A percentile compares a stretch with the other conserved stretches of the same genome.
Evolutionary conservation across 2,113 vertebrate species (phyloP).

Genomic region (Telmatochromis brachygnathus): DNA sequence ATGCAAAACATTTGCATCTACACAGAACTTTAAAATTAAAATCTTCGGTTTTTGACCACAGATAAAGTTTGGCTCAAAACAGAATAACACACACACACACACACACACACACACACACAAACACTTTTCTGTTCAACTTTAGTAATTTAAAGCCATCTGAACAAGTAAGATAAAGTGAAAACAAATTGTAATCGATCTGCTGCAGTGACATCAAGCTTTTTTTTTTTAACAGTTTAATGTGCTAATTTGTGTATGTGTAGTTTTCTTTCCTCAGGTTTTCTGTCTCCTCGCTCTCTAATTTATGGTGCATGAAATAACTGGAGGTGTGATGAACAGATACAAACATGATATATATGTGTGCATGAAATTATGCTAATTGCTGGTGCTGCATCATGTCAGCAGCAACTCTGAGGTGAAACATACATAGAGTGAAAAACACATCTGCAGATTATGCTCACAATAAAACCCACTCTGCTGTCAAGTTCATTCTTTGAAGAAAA

Average conservation of each 20-base stretch:
- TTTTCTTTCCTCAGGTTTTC: not conserved
- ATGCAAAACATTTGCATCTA: not conserved
- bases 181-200: not conserved
- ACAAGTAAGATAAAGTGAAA: not conserved
- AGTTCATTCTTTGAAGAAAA: not conserved
- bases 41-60: not conserved
- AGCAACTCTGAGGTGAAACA: not conserved
- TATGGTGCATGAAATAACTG: not conserved
- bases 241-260: not conserved
- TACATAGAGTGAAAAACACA: not conserved
- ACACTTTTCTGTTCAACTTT: not conserved
- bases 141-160: not conserved
- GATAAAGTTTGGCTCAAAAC: not conserved
- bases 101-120: not conserved
- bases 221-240: not conserved
- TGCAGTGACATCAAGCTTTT: not conserved
- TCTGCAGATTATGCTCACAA: not conserved
- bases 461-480: not conserved
- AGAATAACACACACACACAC: not conserved
- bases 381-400: not conserved
- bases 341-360: not conserved
- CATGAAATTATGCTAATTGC: not conserved
- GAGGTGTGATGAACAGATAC: not conserved
- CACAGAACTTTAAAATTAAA: fast-evolving
- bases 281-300: not conserved